phyloP scores from a whole-genome alignment of 2,113 vertebrate species.

The Setophaga petechia region DNA sequence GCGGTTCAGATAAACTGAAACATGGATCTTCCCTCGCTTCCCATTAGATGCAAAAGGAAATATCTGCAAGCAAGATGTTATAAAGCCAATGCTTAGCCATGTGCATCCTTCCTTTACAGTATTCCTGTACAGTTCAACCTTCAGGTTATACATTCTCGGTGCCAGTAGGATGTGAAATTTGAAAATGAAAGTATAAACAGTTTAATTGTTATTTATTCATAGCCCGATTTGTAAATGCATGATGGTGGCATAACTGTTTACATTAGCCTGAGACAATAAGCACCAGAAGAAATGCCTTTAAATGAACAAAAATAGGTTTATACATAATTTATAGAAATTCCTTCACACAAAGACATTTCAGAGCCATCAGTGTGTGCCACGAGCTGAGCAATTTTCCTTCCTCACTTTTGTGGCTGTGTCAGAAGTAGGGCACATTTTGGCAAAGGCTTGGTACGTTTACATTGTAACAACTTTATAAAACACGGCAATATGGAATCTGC shows the following conservation, averaged over 20 bases:
- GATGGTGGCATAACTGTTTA: not conserved
- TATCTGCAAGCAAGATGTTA: conserved; percentile 40
- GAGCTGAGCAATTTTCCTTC: not conserved
- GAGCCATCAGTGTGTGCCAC: not conserved
- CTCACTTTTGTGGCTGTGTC: not conserved
- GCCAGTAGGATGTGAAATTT: not conserved
- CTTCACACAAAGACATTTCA: not conserved
- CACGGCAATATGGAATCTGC: not conserved
- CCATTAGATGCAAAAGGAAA: not conserved
- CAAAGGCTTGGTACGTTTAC: not conserved
- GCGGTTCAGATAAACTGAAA: conserved; percentile 18
- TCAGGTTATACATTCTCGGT: not conserved
- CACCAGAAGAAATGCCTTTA: not conserved
- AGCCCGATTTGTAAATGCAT: not conserved
- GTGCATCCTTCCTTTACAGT: not conserved
- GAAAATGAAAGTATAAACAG: not conserved
- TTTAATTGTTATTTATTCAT: conserved; percentile 9
- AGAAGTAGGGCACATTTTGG: not conserved
- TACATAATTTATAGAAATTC: not conserved
- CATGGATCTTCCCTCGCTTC: not conserved
- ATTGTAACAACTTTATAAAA: not conserved
- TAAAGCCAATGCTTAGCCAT: not conserved
- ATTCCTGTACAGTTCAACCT: not conserved
- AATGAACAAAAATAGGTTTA: not conserved
- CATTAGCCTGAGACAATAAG: not conserved